phyloP scores from a whole-genome alignment of 2,113 vertebrate species.

The Tragelaphus imberbis region DNA sequence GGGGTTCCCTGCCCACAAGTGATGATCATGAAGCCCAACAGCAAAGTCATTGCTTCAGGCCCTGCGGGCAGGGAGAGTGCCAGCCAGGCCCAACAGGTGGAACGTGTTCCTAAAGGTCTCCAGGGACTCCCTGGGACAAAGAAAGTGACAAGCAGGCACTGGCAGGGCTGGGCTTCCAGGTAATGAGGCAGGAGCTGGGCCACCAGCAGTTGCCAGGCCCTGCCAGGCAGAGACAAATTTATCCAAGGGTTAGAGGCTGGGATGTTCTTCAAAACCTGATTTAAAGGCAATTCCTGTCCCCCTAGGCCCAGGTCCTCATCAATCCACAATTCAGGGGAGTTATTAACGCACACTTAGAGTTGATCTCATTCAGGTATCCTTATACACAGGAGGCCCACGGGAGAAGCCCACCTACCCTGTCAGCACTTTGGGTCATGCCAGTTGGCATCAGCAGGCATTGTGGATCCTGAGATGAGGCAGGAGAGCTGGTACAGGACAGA shows the following conservation, averaged over 20 bases:
- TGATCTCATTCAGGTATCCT: background rate
- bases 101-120: background rate
- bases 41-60: background rate
- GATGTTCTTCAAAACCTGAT: background rate
- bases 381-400: background rate
- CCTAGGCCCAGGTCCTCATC: background rate
- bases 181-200: background rate
- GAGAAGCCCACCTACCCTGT: background rate
- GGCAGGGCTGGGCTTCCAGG: background rate
- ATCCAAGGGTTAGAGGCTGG: background rate
- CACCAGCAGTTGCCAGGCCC: background rate
- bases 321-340: background rate
- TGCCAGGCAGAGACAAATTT: slow-evolving; percentile 32
- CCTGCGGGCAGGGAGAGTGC: background rate
- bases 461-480: background rate
- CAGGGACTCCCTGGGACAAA: slow-evolving; percentile 26
- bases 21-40: background rate
- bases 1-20: background rate
- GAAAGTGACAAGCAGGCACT: background rate
- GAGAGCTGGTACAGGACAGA: background rate
- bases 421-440: background rate
- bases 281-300: background rate
- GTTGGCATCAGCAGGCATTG: background rate
- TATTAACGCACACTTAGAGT: background rate
- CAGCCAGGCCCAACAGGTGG: background rate